phyloP scores from a whole-genome alignment of 2,113 vertebrate species.

The Elaphurus davidianus region DNA sequence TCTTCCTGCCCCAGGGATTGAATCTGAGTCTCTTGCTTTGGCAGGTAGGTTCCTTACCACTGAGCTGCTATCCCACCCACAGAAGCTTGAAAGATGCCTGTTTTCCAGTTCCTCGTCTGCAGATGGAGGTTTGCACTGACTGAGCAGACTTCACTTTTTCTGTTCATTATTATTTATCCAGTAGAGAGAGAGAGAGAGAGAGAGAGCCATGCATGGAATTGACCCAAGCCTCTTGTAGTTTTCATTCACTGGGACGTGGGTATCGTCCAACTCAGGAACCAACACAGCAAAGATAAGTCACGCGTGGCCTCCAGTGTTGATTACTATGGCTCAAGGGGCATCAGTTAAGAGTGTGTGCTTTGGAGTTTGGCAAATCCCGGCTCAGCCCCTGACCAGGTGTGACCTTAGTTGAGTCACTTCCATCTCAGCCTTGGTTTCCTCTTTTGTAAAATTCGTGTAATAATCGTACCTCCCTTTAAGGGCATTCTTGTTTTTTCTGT shows the following conservation, averaged over 20 bases:
- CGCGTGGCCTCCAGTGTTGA: neutral
- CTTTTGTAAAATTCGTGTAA: neutral
- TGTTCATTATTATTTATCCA: neutral
- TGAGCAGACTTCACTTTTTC: neutral
- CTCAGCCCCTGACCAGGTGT: neutral
- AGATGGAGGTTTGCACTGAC: neutral
- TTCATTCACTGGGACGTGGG: neutral
- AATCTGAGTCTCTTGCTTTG: neutral
- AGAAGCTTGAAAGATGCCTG: neutral
- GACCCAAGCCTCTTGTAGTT: neutral
- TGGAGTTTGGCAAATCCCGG: neutral
- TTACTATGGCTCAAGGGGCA: neutral
- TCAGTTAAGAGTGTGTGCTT: neutral
- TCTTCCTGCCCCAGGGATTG: neutral
- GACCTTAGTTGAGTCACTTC: neutral
- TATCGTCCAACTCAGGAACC: neutral
- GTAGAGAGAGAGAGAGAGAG: neutral
- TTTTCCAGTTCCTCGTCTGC: too few relatives aligned
- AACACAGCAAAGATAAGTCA: neutral
- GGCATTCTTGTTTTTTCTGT: too few relatives aligned
- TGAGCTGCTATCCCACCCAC: neutral
- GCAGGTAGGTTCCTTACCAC: neutral
- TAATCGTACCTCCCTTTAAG: neutral
- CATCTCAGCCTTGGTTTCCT: neutral
- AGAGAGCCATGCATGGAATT: neutral